phyloP scores from a whole-genome alignment of 2,797 vertebrate genomes.

The Huso huso region DNA sequence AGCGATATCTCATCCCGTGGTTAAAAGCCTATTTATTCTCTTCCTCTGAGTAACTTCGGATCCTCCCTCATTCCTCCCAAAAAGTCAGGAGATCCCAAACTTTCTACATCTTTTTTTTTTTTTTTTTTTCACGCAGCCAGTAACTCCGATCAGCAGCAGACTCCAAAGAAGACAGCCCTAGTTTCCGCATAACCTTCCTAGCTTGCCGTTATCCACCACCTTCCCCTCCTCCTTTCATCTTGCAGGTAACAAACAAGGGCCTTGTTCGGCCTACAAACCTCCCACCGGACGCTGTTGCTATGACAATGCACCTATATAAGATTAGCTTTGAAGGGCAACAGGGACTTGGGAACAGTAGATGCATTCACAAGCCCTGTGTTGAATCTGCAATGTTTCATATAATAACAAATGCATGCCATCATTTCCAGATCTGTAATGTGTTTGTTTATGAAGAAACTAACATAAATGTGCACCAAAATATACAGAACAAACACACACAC shows the following conservation, averaged over 20 bases:
- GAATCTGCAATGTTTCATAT: no score
- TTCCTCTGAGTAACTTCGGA: slow-evolving; percentile 15
- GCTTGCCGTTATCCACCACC: not conserved
- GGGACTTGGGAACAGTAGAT: slow-evolving; percentile 25
- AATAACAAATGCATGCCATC: no score
- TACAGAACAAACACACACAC: not conserved
- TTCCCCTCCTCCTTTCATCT: slow-evolving; percentile 6
- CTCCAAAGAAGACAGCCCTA: not conserved
- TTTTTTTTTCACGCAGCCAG: not conserved
- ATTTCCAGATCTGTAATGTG: no score
- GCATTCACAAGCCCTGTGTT: slow-evolving; percentile 22
- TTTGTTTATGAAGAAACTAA: no score
- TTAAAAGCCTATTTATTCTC: slow-evolving; percentile 20
- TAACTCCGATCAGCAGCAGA: not conserved
- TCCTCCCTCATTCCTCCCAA: slow-evolving; percentile 3
- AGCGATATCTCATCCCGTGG: slow-evolving; percentile 40
- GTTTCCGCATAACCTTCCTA: not conserved
- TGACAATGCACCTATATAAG: slow-evolving; percentile 47
- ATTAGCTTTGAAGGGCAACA: slow-evolving; percentile 39
- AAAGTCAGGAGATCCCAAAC: not conserved
- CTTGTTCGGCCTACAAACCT: slow-evolving; percentile 25
- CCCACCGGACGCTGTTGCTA: slow-evolving; percentile 58
- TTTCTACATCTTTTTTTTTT: slow-evolving; percentile 1
- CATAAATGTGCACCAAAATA: no score
- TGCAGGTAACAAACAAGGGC: slow-evolving; percentile 52